Percentiles rank a stretch among this genome's conserved stretches.
Evolutionary conservation across 2,888 invertebrate species (phyloP).

Genomic region (Orgyia antiqua): DNA sequence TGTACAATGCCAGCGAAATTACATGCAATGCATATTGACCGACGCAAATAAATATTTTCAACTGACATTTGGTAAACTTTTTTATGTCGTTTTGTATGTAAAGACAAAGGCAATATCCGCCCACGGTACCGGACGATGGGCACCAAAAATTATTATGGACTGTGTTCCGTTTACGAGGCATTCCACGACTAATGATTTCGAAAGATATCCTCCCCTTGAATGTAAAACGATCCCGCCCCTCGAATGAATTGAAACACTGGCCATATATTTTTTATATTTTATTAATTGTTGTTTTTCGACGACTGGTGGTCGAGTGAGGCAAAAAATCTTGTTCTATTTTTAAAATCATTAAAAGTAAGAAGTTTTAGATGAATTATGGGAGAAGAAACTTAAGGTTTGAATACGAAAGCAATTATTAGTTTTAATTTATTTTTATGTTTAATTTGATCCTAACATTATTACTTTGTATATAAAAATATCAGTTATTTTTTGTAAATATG

Average conservation of each 20-base stretch:
- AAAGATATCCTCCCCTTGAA: slow-evolving; percentile 75
- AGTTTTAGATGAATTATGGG: slow-evolving; percentile 28
- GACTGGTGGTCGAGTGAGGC: slow-evolving; percentile 51
- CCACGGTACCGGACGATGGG: slow-evolving; percentile 61
- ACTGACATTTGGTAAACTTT: slow-evolving; percentile 53
- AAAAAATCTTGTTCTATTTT: slow-evolving; percentile 33
- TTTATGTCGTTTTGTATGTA: slow-evolving; percentile 54
- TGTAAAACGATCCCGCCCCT: slow-evolving; percentile 73
- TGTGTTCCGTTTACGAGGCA: slow-evolving; percentile 61
- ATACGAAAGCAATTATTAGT: slow-evolving; percentile 15
- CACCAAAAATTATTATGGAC: slow-evolving; percentile 70
- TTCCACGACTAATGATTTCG: slow-evolving; percentile 75
- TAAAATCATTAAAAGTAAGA: slow-evolving; percentile 25
- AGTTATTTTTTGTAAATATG: no score
- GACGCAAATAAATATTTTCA: slow-evolving; percentile 65
- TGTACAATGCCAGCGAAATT: slow-evolving; percentile 58
- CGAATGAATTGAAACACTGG: slow-evolving; percentile 75
- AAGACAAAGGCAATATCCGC: slow-evolving; percentile 73
- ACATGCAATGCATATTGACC: slow-evolving; percentile 52
- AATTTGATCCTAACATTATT: no score
- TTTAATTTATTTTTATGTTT: slow-evolving; percentile 10
- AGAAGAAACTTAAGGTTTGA: neutral
- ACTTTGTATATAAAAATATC: no score
- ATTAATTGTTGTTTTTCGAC: slow-evolving; percentile 72
- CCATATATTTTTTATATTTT: slow-evolving; percentile 53